Conservation (phyloP, 2,113 vertebrate species). For the Nanger granti region DNA sequence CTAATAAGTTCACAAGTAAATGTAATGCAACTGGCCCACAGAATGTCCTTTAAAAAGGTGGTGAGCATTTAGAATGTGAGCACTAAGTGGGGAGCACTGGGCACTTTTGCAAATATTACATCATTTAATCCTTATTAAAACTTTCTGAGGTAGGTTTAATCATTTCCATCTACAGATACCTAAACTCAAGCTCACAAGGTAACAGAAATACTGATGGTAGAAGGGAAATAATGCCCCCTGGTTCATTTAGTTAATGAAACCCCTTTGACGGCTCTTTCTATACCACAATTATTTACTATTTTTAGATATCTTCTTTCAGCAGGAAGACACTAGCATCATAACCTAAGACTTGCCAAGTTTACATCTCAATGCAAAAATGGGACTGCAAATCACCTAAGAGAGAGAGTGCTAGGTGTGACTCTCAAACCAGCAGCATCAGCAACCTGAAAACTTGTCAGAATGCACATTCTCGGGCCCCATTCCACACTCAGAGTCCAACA, state of each 20-base stretch:
- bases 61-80: background rate
- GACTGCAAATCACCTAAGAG: background rate
- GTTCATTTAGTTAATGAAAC: background rate
- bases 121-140: conserved; percentile 11
- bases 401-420: background rate
- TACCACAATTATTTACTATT: background rate
- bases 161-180: background rate
- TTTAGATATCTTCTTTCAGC: background rate
- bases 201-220: background rate
- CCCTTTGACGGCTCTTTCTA: background rate
- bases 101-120: background rate
- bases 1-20: background rate
- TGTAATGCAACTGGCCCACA: background rate
- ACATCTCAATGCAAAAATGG: background rate
- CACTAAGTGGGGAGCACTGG: background rate
- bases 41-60: background rate
- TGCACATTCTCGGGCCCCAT: background rate
- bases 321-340: background rate
- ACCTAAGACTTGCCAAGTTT: background rate
- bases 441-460: background rate
- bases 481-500: background rate
- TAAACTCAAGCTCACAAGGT: background rate
- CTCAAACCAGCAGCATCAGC: background rate
- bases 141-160: background rate
- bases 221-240: background rate